A percentile compares a stretch with the other conserved stretches of the same genome.
Conservation (phyloP, 2,888 invertebrate species). For the Atrina japonica region DNA sequence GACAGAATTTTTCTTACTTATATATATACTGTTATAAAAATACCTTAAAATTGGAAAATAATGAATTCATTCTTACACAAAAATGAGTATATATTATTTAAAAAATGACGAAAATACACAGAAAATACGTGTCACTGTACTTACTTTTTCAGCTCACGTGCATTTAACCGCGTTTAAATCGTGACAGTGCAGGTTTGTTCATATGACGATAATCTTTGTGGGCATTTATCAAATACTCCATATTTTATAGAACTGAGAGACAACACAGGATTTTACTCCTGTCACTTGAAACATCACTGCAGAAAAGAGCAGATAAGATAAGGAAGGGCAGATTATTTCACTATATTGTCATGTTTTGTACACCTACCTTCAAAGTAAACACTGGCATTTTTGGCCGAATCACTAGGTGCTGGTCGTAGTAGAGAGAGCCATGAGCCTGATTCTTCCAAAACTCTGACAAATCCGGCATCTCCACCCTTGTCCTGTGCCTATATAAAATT, state of each 20-base stretch:
- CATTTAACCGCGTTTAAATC: too few species aligned
- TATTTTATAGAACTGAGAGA: slow-evolving; percentile 3
- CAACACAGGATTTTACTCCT: slow-evolving; percentile 21
- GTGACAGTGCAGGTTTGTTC: too few species aligned
- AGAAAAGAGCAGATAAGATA: slow-evolving; percentile 20
- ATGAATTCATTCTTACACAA: too few species aligned
- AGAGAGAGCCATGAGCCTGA: slow-evolving; percentile 71
- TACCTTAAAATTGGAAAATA: too few species aligned
- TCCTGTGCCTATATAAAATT: slow-evolving; percentile 61
- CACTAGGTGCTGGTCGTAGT: slow-evolving; percentile 59
- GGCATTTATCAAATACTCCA: slow-evolving; percentile 18
- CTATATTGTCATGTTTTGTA: background rate
- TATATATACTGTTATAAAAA: too few species aligned
- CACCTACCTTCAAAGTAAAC: slow-evolving; percentile 70
- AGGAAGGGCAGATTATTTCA: slow-evolving; percentile 14
- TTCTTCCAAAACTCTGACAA: slow-evolving; percentile 68
- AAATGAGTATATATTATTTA: too few species aligned
- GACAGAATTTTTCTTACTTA: too few species aligned
- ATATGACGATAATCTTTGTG: too few species aligned
- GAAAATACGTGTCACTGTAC: too few species aligned
- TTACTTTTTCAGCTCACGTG: too few species aligned
- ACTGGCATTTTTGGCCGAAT: slow-evolving; percentile 61
- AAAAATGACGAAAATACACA: too few species aligned
- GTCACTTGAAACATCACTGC: slow-evolving; percentile 24
- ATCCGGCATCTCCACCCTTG: slow-evolving; percentile 62